Evolutionary conservation across 2,113 vertebrate genomes (phyloP).

Genomic region (Myrmecophaga tridactyla): DNA sequence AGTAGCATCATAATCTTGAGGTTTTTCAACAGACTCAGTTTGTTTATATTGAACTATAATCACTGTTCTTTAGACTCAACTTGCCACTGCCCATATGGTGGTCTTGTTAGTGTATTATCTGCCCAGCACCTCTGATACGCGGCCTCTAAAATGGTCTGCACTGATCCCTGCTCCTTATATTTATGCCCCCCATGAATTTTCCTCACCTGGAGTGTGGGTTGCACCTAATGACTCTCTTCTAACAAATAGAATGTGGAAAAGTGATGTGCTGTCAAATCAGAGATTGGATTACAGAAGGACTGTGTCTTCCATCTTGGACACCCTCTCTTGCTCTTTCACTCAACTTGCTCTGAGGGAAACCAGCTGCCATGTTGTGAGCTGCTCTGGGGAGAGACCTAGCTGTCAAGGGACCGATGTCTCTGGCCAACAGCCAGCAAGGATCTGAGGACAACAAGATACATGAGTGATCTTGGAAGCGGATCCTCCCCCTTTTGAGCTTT

Average conservation of each 20-base stretch:
- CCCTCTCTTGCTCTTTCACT: not conserved
- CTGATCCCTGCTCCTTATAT: not conserved
- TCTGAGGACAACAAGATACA: not conserved
- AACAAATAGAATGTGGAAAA: not conserved
- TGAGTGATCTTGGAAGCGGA: not conserved
- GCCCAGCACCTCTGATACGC: not conserved
- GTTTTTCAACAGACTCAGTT: constrained; percentile 2
- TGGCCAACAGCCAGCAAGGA: not conserved
- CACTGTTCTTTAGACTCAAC: not conserved
- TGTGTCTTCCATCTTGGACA: not conserved
- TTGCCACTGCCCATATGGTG: not conserved
- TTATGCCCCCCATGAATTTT: not conserved
- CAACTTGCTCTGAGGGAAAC: not conserved
- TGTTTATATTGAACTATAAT: not conserved
- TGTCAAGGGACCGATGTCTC: not conserved
- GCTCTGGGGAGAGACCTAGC: not conserved
- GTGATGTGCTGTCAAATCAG: not conserved
- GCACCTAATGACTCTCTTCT: not conserved
- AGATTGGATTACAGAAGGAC: not conserved
- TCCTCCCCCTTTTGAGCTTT: not conserved
- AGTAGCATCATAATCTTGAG: not conserved
- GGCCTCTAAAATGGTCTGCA: not conserved
- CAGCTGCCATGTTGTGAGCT: not conserved
- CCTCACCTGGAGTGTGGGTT: not conserved
- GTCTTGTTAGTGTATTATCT: not conserved